Conservation (phyloP, 2,113 vertebrate genomes). For the Ctenodactylus gundi region DNA sequence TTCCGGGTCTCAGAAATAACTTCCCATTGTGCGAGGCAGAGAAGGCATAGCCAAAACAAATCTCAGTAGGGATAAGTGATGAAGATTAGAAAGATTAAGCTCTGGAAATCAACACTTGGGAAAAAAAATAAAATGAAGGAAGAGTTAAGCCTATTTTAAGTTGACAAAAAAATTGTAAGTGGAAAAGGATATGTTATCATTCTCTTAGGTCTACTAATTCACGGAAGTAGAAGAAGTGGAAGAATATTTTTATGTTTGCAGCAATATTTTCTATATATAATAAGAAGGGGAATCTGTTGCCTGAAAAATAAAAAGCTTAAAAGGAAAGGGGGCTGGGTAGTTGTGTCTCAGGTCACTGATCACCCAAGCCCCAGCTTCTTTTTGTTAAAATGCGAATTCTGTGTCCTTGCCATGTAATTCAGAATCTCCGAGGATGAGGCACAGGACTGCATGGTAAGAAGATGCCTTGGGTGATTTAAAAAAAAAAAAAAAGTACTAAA, state of each 20-base stretch:
- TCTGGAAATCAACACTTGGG: neutral
- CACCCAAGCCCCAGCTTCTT: neutral
- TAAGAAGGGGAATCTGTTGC: neutral
- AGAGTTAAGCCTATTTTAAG: constrained; percentile 24
- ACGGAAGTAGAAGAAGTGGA: neutral
- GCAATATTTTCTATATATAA: neutral
- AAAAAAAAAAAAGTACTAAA: neutral
- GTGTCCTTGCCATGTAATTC: neutral
- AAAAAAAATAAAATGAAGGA: neutral
- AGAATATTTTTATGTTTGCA: neutral
- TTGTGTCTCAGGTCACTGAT: neutral
- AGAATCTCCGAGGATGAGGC: neutral
- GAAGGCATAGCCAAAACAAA: neutral
- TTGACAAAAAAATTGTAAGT: neutral
- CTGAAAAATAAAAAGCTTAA: neutral
- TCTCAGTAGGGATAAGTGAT: neutral
- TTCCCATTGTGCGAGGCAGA: neutral
- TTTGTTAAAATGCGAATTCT: neutral
- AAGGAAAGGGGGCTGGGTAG: neutral
- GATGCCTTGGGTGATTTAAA: neutral
- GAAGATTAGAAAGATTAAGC: neutral
- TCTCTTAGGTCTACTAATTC: neutral
- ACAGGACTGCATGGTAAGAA: neutral
- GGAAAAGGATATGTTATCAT: neutral
- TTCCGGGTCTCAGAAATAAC: neutral